These are phyloP conservation scores for Phrixothrix hirtus DNA, from an alignment of 2,888 invertebrate species.

Conservation along the genomic window DNA sequence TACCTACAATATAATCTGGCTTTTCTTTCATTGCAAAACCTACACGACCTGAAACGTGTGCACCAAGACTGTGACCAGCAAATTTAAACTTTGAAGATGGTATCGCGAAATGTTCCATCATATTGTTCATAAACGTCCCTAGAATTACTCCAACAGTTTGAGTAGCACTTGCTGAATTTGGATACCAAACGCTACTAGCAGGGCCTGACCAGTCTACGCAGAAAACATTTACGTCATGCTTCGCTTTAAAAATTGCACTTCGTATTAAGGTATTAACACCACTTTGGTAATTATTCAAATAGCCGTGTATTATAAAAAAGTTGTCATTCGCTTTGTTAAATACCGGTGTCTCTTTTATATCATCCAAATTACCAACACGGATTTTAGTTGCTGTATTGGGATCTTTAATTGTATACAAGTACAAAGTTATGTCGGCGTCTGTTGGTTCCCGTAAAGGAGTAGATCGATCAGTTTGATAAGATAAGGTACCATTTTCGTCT, in stretches of 20 bases:
- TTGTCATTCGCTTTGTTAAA: constrained; percentile 15
- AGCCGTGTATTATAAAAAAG: constrained; percentile 29
- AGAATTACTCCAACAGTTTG: constrained; percentile 25
- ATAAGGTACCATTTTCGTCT: too few species aligned
- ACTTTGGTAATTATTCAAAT: constrained; percentile 19
- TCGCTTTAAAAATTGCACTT: constrained; percentile 5
- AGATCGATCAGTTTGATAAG: too few species aligned
- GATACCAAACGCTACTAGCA: constrained; percentile 16
- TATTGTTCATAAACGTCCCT: constrained; percentile 24
- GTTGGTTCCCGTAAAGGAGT: too few species aligned
- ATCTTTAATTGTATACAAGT: constrained; percentile 8
- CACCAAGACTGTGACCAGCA: constrained; percentile 34
- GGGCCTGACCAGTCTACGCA: constrained; percentile 23
- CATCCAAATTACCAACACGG: too few species aligned
- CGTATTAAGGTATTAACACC: constrained; percentile 9
- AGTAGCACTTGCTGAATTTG: constrained; percentile 18
- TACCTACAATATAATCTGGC: constrained; percentile 30
- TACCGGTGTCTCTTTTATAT: neutral
- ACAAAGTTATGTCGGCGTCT: too few species aligned
- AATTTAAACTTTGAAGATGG: constrained; percentile 15
- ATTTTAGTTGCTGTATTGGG: too few species aligned
- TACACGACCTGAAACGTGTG: constrained; percentile 30
- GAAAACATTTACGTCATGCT: constrained; percentile 26
- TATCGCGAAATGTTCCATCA: constrained; percentile 19
- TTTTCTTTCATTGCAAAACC: constrained; percentile 25